Percentiles rank a stretch among this genome's conserved stretches.
These are phyloP conservation scores for Mustela lutreola DNA, from an alignment of 2,113 vertebrate genomes.

Conservation along the genomic window DNA sequence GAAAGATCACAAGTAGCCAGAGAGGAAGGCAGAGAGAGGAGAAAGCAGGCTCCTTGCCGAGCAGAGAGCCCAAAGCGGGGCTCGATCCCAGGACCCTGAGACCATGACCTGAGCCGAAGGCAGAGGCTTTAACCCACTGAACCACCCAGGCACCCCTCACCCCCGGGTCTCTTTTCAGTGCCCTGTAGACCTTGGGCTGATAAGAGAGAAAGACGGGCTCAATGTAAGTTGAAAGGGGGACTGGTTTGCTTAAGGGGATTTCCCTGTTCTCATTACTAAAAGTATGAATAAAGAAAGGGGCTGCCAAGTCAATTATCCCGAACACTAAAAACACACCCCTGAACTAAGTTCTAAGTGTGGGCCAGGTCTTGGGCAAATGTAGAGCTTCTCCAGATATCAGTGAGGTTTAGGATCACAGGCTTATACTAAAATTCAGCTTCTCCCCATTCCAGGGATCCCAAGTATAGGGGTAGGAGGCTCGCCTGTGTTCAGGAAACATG, in stretches of 20 bases:
- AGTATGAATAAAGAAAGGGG: neutral
- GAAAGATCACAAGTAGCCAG: too few relatives aligned
- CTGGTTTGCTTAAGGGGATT: neutral
- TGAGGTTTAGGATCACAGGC: neutral
- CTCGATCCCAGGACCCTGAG: too few relatives aligned
- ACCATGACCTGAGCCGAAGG: too few relatives aligned
- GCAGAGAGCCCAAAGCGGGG: too few relatives aligned
- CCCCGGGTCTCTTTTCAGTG: neutral
- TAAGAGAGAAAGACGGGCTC: neutral
- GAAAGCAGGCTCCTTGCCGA: too few relatives aligned
- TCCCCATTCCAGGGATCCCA: neutral
- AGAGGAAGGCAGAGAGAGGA: too few relatives aligned
- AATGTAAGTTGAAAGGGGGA: neutral
- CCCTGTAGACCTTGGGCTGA: neutral
- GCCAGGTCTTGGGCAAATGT: neutral
- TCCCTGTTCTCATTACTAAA: neutral
- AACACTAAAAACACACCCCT: neutral
- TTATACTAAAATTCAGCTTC: neutral
- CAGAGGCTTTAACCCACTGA: too few relatives aligned
- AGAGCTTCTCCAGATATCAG: neutral
- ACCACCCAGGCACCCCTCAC: neutral
- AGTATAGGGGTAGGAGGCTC: neutral
- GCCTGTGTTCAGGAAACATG: accelerated
- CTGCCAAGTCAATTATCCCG: neutral
- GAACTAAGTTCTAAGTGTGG: neutral